Conservation (phyloP, 2,797 vertebrate genomes). For the Ibycter americanus region DNA sequence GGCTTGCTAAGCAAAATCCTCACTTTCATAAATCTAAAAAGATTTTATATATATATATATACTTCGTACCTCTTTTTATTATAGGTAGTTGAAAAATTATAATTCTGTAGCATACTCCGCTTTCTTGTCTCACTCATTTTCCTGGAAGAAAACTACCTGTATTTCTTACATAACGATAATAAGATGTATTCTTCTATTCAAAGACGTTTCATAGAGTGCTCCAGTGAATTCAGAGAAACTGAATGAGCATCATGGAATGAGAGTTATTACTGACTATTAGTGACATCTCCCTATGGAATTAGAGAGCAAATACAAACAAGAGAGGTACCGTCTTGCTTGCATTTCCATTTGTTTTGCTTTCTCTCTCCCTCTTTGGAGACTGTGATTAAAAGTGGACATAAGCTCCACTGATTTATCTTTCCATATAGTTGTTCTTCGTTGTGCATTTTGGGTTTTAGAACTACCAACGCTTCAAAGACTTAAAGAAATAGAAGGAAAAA, state of each 20-base stretch:
- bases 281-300: not conserved
- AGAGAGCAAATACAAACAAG: not conserved
- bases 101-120: not conserved
- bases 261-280: not conserved
- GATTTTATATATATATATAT: not conserved
- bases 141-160: not conserved
- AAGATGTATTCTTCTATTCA: not conserved
- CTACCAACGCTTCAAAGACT: not conserved
- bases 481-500: not conserved
- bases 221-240: not conserved
- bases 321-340: not conserved
- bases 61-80: not conserved
- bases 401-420: not conserved
- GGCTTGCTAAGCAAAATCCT: not conserved
- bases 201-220: not conserved
- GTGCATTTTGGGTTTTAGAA: not conserved
- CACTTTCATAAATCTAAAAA: not conserved
- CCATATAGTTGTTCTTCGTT: not conserved
- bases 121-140: not conserved
- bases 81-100: not conserved
- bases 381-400: not conserved
- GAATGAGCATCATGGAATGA: not conserved
- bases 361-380: not conserved
- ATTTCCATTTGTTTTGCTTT: not conserved
- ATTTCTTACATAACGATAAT: not conserved